Conservation (phyloP, 2,888 invertebrate species). For the Scelioninae gen. 1 region DNA sequence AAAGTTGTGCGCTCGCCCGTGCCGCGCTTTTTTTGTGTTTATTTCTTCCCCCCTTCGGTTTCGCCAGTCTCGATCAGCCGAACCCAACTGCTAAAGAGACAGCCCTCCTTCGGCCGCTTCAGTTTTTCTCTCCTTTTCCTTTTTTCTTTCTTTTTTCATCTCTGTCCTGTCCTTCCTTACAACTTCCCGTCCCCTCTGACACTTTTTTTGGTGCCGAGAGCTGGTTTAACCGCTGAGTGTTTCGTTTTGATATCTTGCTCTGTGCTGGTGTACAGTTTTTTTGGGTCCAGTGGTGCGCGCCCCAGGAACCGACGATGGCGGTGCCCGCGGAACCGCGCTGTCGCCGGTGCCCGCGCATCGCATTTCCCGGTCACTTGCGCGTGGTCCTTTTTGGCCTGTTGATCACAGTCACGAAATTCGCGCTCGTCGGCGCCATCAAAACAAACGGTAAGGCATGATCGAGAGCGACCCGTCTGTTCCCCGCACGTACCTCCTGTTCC, state of each 20-base stretch:
- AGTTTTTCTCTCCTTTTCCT: background rate
- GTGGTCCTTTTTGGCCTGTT: conserved; percentile 47
- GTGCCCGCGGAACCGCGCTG: conserved; percentile 77
- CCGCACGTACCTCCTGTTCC: background rate
- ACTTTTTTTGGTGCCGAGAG: too few relatives aligned
- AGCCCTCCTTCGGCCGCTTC: too few relatives aligned
- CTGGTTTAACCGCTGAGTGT: too few relatives aligned
- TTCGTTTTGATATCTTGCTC: conserved; percentile 17
- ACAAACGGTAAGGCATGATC: conserved; percentile 68
- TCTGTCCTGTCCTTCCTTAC: conserved; percentile 3
- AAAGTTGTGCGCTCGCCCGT: conserved; percentile 73
- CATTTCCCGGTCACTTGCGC: conserved; percentile 51
- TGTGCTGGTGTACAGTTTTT: conserved; percentile 51
- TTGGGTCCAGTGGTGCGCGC: conserved; percentile 49
- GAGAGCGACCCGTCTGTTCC: background rate
- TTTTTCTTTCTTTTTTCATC: conserved; percentile 14
- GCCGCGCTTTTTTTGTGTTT: conserved; percentile 68
- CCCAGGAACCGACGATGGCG: conserved; percentile 71
- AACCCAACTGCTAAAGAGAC: too few relatives aligned
- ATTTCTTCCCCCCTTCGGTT: conserved; percentile 64
- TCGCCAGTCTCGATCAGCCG: conserved; percentile 29
- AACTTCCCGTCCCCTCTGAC: too few relatives aligned
- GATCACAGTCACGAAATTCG: conserved; percentile 55
- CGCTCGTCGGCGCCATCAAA: conserved; percentile 69
- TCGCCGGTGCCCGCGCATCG: conserved; percentile 77